Conservation (phyloP, 1,140 invertebrate species). For the Scaptomyza montana region DNA sequence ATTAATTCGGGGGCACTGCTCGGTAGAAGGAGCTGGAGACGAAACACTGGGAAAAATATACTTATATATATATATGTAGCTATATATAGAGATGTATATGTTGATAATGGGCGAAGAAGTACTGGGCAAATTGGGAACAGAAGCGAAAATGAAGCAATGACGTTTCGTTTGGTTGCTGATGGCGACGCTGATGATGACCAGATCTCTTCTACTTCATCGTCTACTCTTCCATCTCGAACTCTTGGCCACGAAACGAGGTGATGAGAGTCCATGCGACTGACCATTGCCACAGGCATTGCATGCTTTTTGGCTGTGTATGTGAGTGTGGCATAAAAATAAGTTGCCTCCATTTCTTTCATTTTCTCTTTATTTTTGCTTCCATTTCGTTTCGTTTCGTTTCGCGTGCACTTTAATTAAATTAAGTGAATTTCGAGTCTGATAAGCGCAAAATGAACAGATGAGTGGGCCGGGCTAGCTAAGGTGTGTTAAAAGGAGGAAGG, state of each 20-base stretch:
- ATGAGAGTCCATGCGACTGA: constrained; percentile 47
- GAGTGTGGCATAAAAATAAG: constrained; percentile 53
- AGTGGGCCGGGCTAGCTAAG: background rate
- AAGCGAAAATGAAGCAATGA: constrained; percentile 76
- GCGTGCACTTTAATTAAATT: constrained; percentile 71
- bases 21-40: constrained; percentile 8
- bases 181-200: constrained; percentile 43
- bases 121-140: constrained; percentile 12
- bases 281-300: constrained; percentile 42
- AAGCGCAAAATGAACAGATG: constrained; percentile 52
- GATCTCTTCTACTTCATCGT: constrained; percentile 3
- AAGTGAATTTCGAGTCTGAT: constrained; percentile 72
- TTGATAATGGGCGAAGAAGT: too few species aligned
- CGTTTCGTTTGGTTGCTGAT: constrained; percentile 43
- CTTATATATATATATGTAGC: background rate
- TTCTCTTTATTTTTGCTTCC: constrained; percentile 7
- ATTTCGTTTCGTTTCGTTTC: constrained; percentile 37
- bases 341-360: constrained; percentile 30
- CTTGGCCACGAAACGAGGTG: constrained; percentile 31
- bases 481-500: background rate
- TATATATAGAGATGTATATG: too few species aligned
- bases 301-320: constrained; percentile 24
- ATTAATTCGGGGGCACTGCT: constrained; percentile 78
- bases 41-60: background rate
- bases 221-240: background rate